Conservation (phyloP, 2,888 invertebrate genomes). For the Diloba caeruleocephala region DNA sequence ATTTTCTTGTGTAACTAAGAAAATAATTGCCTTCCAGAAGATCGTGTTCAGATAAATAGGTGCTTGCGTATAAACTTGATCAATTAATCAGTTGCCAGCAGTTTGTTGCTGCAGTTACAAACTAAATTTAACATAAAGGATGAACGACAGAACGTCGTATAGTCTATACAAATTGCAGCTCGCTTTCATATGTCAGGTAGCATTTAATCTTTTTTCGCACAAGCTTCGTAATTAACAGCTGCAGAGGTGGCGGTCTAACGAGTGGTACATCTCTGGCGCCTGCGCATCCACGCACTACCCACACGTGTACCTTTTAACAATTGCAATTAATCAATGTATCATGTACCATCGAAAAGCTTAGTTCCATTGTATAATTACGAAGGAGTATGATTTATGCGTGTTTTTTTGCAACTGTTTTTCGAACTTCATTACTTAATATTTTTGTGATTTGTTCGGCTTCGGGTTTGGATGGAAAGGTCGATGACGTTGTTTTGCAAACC, state of each 20-base stretch:
- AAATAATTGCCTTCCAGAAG: background rate
- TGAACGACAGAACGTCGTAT: slow-evolving; percentile 25
- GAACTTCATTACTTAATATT: slow-evolving; percentile 40
- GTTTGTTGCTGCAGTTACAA: slow-evolving; percentile 30
- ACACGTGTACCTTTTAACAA: slow-evolving; percentile 56
- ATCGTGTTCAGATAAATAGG: too few species aligned
- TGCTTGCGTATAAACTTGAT: slow-evolving; percentile 24
- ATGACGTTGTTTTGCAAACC: slow-evolving; percentile 41
- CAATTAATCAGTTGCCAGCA: slow-evolving; percentile 23
- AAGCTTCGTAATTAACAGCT: slow-evolving; percentile 72
- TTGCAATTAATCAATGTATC: slow-evolving; percentile 71
- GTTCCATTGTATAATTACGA: slow-evolving; percentile 68
- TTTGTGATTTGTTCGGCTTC: slow-evolving; percentile 38
- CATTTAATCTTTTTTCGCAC: slow-evolving; percentile 32
- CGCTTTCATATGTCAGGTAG: slow-evolving; percentile 30
- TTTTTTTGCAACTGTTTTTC: slow-evolving; percentile 62
- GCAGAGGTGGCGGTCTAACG: slow-evolving; percentile 64
- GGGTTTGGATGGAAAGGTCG: slow-evolving; percentile 26
- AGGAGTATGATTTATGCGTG: slow-evolving; percentile 75
- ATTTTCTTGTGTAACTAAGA: background rate
- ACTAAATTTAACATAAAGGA: slow-evolving; percentile 31
- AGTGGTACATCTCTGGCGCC: slow-evolving; percentile 60
- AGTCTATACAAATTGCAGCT: slow-evolving; percentile 38
- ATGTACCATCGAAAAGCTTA: slow-evolving; percentile 48
- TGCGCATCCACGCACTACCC: slow-evolving; percentile 68